Evolutionary conservation across 2,797 vertebrate genomes (phyloP).

Genomic region (Acipenser transmontanus): DNA sequence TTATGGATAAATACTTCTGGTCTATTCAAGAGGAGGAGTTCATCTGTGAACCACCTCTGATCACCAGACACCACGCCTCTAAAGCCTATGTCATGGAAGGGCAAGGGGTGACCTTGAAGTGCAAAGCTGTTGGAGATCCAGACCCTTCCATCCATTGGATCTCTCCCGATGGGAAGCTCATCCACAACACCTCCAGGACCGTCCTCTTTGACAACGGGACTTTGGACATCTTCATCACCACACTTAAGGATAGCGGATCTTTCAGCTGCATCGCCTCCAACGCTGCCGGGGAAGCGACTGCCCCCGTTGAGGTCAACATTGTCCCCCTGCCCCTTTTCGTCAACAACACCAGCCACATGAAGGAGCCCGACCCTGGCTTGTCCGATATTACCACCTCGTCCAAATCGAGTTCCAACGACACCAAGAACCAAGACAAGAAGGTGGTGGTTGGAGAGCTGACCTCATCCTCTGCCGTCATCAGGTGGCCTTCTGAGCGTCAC

Average conservation of each 20-base stretch:
- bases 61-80: conserved; percentile 68
- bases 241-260: conserved; percentile 79
- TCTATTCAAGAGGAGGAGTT: conserved; percentile 92
- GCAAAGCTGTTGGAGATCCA: conserved; percentile 81
- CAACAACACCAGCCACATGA: conserved; percentile 74
- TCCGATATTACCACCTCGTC: conserved; percentile 85
- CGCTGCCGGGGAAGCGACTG: conserved; percentile 83
- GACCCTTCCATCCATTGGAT: conserved; percentile 86
- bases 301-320: conserved; percentile 76
- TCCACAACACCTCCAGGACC: conserved; percentile 81
- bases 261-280: conserved; percentile 93
- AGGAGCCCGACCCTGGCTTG: conserved; percentile 71
- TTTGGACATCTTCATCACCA: conserved; percentile 84
- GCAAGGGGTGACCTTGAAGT: conserved; percentile 78
- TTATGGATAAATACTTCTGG: conserved; percentile 90
- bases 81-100: conserved; percentile 81
- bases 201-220: conserved; percentile 79
- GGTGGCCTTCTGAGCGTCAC: conserved; percentile 83
- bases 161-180: conserved; percentile 80
- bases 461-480: conserved; percentile 79
- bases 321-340: conserved; percentile 80
- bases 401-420: conserved; percentile 77
- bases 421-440: conserved; percentile 66
- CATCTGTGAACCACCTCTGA: conserved; percentile 79
- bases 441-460: conserved; percentile 78